phyloP scores from a whole-genome alignment of 2,888 invertebrate genomes.

The Nezara viridula region DNA sequence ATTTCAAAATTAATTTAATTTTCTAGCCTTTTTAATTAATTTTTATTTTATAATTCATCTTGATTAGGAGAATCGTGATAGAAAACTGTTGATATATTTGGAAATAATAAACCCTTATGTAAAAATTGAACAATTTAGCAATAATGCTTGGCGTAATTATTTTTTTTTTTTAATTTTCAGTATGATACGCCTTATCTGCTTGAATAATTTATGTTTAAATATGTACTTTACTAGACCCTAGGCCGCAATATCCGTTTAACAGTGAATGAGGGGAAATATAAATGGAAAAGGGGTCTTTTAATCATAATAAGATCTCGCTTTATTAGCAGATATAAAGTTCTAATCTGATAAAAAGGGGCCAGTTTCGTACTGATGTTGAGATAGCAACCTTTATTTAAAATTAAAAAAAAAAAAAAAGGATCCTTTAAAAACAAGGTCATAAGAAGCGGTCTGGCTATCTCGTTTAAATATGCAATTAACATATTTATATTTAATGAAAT shows the following conservation, averaged over 20 bases:
- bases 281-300: not conserved
- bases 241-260: conserved; percentile 20
- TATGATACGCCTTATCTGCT: not conserved
- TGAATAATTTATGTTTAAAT: not conserved
- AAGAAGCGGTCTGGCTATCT: not conserved
- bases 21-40: too few species aligned
- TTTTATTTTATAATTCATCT: too few species aligned
- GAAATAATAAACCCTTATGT: too few species aligned
- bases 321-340: conserved; percentile 23
- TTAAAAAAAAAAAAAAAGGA: not conserved
- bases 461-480: not conserved
- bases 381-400: conserved; percentile 4
- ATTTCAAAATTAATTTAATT: too few species aligned
- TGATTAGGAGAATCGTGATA: too few species aligned
- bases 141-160: too few species aligned
- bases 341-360: conserved; percentile 14
- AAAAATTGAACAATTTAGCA: too few species aligned
- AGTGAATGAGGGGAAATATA: conserved; percentile 14
- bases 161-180: too few species aligned
- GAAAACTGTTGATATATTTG: too few species aligned
- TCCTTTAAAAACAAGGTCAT: not conserved
- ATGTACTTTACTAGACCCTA: not conserved
- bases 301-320: conserved; percentile 33
- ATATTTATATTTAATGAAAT: not conserved
- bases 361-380: not conserved